These are phyloP conservation scores for Lissocephala sabroskyi DNA, from an alignment of 2,888 invertebrate genomes.

Conservation along the genomic window DNA sequence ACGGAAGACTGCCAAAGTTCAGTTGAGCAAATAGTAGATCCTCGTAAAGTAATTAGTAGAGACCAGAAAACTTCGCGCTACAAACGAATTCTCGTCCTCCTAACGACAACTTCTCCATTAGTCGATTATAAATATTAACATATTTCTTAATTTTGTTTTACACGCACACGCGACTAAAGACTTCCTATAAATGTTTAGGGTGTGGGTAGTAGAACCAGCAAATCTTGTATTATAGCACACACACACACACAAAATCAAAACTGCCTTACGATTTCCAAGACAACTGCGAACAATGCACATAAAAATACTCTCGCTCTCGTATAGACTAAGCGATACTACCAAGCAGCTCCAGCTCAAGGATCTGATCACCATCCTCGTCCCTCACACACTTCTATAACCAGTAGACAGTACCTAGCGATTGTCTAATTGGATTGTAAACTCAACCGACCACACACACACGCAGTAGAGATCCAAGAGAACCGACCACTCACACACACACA, in stretches of 20 bases:
- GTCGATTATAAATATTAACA: conserved; percentile 50
- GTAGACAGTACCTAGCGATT: conserved; percentile 50
- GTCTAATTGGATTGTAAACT: conserved; percentile 35
- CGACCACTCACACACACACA: conserved; percentile 25
- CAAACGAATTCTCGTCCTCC: conserved; percentile 65
- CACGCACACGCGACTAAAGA: conserved; percentile 39
- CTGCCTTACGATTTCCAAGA: conserved; percentile 47
- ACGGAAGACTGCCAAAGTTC: conserved; percentile 20
- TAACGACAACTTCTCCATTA: conserved; percentile 71
- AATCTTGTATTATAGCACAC: conserved; percentile 61
- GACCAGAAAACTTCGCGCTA: conserved; percentile 55
- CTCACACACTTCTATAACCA: conserved; percentile 29
- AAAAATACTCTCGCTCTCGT: conserved; percentile 49
- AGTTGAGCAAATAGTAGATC: too few relatives aligned
- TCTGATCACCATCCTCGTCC: neutral
- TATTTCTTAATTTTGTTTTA: conserved; percentile 34
- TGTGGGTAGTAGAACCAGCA: conserved; percentile 49
- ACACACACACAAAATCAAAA: conserved; percentile 42
- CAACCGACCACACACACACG: conserved; percentile 18
- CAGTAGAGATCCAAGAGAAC: too few relatives aligned
- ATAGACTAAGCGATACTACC: conserved; percentile 1
- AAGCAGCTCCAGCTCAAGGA: conserved; percentile 3
- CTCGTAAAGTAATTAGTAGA: too few relatives aligned
- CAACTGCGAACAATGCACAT: conserved; percentile 49
- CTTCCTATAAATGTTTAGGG: conserved; percentile 60